Percentiles rank a stretch among this genome's conserved stretches.
These are phyloP conservation scores for Epinephelus awoara DNA, from an alignment of 2,797 vertebrate genomes.

Conservation along the genomic window DNA sequence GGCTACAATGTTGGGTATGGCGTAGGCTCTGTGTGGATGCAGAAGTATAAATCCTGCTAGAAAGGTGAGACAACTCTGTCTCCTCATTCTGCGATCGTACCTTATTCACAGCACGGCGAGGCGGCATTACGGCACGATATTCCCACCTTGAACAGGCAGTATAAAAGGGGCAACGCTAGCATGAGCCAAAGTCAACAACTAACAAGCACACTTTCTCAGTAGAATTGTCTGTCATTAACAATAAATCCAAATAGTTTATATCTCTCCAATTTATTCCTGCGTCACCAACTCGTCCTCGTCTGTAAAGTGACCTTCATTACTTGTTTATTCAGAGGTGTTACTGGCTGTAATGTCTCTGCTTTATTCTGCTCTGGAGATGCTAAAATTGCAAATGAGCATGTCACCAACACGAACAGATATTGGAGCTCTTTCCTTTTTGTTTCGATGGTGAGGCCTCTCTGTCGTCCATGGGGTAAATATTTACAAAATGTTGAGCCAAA, in stretches of 20 bases:
- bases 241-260: not conserved
- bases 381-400: not conserved
- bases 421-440: conserved; percentile 18
- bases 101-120: no score
- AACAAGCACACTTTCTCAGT: not conserved
- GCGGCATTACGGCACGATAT: no score
- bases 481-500: conserved; percentile 81
- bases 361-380: conserved; percentile 4
- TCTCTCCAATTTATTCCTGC: not conserved
- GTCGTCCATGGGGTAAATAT: conserved; percentile 67
- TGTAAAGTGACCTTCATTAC: conserved; percentile 28
- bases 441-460: conserved; percentile 22
- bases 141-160: no score
- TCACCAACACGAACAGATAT: conserved; percentile 7
- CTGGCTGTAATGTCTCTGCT: not conserved
- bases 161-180: not conserved
- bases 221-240: not conserved
- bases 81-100: no score
- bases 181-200: not conserved
- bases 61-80: no score
- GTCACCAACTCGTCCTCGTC: not conserved
- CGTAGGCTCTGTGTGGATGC: no score
- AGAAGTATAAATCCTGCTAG: no score
- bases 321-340: conserved; percentile 17
- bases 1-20: no score